Base-by-base conservation (phyloP, 2,113 vertebrate genomes). In the Cryptotis parvus region DNA sequence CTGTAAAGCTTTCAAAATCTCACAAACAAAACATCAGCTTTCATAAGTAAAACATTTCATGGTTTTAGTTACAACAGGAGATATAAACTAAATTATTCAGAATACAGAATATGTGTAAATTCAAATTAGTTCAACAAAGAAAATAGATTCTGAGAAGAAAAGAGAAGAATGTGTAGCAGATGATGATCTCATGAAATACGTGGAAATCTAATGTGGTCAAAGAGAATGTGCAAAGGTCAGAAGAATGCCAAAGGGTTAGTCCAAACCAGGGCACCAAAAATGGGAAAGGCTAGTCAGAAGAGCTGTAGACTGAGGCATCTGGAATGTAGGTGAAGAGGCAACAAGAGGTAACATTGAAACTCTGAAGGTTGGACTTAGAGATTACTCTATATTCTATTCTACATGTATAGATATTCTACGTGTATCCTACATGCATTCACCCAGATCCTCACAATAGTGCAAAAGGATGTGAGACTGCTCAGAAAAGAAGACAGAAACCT, bases 21-120 rank as follows among this genome's bases (percentile, higher is more conserved):
- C 4, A 80, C 45, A 94, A 93, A 80, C 45, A 94, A 93, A 94
- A 68, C 45, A 43, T 2, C 37, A 89, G 33, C 27, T 39, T 76
- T 68, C 52, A 75, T 52, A 91, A 65, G 9, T 79, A 74, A 78
- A 88, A 72, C 58, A 78, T 52, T 6, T 24, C 27, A 35, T 15
- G 24, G 3, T 43, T 88, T 33, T 31, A 72, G 16, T 43, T 84
- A 39, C 16, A 85, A 37, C 18, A 16, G 12, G 61, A 81, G 29
- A 35, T 24, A 52, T 29, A 12, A 68, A n/a, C 29, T 37, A 35
- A 61, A 37, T 84, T 73, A 49, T 72, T 77, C 9, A 15, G 24
- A 16, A 69, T 58, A 7, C 43, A 65, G 31, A 68, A 55, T 83
- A 9, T 70, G 49, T 55, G 52, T 55, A 18, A 16, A 5, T 4